phyloP scores from a whole-genome alignment of 2,113 vertebrate species.

The Danionella cerebrum region DNA sequence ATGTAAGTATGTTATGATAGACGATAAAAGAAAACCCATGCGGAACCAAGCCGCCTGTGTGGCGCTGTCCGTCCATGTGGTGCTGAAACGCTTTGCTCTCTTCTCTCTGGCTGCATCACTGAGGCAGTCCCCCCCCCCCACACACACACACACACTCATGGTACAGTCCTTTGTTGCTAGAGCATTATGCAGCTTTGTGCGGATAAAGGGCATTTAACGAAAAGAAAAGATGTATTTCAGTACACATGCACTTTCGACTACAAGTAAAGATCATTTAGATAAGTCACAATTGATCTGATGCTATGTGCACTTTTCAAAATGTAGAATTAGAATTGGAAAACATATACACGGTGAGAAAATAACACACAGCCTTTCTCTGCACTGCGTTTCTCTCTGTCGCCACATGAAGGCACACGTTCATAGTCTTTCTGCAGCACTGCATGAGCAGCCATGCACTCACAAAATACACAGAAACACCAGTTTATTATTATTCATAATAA shows the following conservation, averaged over 20 bases:
- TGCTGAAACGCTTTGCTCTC: conserved; percentile 37
- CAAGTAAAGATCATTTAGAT: background rate
- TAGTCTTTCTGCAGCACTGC: background rate
- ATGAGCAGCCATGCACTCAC: too few species aligned
- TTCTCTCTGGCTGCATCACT: background rate
- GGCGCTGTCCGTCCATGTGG: conserved; percentile 46
- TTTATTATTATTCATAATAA: too few species aligned
- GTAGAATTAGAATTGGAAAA: too few species aligned
- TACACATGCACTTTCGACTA: background rate
- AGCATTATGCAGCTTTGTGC: background rate
- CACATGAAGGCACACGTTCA: conserved; percentile 37
- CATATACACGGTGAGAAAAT: too few species aligned
- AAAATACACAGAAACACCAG: too few species aligned
- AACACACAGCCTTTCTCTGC: too few species aligned
- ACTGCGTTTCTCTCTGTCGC: conserved; percentile 30
- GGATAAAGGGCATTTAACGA: background rate
- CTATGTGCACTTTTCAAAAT: background rate
- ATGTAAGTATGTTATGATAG: too few species aligned
- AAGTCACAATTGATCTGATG: background rate
- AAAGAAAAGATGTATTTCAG: background rate
- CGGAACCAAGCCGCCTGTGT: conserved; percentile 37
- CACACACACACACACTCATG: too few species aligned
- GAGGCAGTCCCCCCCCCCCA: background rate
- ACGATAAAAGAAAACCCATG: conserved; percentile 6
- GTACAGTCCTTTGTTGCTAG: conserved; percentile 24